phyloP scores from a whole-genome alignment of 2,797 vertebrate genomes.

The Hoplostethus atlanticus region DNA sequence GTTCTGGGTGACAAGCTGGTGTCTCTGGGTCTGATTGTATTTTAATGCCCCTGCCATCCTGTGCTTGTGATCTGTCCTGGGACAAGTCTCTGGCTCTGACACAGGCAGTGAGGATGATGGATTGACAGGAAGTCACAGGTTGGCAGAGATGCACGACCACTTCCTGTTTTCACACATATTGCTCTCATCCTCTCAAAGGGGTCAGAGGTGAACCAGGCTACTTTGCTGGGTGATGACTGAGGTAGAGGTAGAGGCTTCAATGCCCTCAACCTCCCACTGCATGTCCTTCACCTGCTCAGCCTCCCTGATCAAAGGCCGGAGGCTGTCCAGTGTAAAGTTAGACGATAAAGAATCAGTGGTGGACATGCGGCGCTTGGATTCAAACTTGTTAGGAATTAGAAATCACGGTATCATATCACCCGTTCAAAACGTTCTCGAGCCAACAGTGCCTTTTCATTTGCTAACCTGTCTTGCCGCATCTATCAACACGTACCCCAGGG shows the following conservation, averaged over 20 bases:
- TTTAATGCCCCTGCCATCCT: slow-evolving; percentile 59
- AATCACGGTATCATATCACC: not conserved
- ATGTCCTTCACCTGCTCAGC: not conserved
- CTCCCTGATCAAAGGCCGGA: not conserved
- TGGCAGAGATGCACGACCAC: slow-evolving; percentile 65
- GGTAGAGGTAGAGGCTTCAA: not conserved
- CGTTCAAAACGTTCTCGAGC: slow-evolving; percentile 16
- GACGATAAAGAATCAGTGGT: not conserved
- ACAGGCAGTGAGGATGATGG: slow-evolving; percentile 56
- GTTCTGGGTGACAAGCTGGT: not conserved
- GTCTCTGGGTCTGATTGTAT: slow-evolving; percentile 38
- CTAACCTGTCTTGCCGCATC: slow-evolving; percentile 32
- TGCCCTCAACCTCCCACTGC: not conserved
- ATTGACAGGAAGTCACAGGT: slow-evolving; percentile 66
- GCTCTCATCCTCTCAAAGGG: slow-evolving; percentile 38
- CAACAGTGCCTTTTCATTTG: slow-evolving; percentile 35
- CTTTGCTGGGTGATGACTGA: slow-evolving; percentile 31
- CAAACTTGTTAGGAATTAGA: slow-evolving; percentile 4
- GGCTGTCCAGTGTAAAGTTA: not conserved
- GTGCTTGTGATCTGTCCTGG: slow-evolving; percentile 29
- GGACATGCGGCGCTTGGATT: slow-evolving; percentile 1
- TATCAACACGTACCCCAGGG: slow-evolving; percentile 26
- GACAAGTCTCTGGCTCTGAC: slow-evolving; percentile 25
- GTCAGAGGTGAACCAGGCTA: slow-evolving; percentile 51
- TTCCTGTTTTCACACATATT: slow-evolving; percentile 64